Evolutionary conservation across 2,113 vertebrate genomes (phyloP).

Genomic region (Eudyptes chrysolophus): DNA sequence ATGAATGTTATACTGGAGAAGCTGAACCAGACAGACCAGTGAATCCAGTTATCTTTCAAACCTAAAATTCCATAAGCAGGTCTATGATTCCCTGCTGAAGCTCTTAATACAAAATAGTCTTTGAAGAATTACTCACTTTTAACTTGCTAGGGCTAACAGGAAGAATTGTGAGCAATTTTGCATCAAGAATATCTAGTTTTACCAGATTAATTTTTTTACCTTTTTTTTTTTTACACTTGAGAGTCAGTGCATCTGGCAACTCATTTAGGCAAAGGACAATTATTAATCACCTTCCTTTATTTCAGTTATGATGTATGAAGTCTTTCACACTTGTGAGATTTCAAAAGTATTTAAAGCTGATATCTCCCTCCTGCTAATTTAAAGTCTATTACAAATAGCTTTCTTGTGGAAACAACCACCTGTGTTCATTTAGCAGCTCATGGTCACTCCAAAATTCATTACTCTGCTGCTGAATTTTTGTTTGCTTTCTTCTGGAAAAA

Average conservation of each 20-base stretch:
- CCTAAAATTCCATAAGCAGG: not conserved
- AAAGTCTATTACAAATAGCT: constrained; percentile 68
- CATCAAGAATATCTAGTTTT: not conserved
- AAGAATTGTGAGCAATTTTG: not conserved
- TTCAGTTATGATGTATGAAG: constrained; percentile 73
- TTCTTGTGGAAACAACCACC: constrained; percentile 71
- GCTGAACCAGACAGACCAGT: not conserved
- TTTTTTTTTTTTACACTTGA: not conserved
- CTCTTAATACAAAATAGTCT: not conserved
- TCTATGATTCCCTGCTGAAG: not conserved
- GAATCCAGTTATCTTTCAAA: not conserved
- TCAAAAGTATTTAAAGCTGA: constrained; percentile 65
- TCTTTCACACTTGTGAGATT: constrained; percentile 73
- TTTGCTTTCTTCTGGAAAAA: constrained; percentile 40
- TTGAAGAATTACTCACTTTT: not conserved
- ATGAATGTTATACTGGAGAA: not conserved
- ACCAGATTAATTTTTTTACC: not conserved
- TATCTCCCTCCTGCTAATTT: constrained; percentile 71
- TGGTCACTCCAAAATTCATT: constrained; percentile 64
- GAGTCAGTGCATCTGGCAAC: constrained; percentile 69
- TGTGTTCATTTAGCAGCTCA: constrained; percentile 71
- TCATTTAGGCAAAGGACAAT: constrained; percentile 69
- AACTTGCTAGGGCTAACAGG: not conserved
- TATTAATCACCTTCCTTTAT: constrained; percentile 75
- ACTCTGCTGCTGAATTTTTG: constrained; percentile 16